A percentile compares a stretch with the other conserved stretches of the same genome.
These are phyloP conservation scores for Ellobium chinense DNA, from an alignment of 2,888 invertebrate species.

Conservation along the genomic window DNA sequence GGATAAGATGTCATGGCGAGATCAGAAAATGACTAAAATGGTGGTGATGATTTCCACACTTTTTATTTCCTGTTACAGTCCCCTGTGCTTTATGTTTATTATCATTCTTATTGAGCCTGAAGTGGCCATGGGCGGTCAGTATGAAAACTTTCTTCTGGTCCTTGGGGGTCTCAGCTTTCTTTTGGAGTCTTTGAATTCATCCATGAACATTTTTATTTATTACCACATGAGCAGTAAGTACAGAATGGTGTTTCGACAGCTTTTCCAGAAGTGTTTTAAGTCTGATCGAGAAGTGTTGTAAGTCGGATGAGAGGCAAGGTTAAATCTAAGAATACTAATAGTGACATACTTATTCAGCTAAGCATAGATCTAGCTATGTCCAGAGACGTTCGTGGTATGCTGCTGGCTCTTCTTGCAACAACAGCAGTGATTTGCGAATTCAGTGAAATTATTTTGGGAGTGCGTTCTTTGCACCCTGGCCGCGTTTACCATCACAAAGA, in stretches of 20 bases:
- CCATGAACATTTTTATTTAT: conserved; percentile 19
- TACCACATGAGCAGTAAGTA: not conserved
- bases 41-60: not conserved
- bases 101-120: not conserved
- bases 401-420: no score
- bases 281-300: no score
- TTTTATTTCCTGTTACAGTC: conserved; percentile 6
- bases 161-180: not conserved
- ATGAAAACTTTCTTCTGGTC: not conserved
- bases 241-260: not conserved
- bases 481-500: no score
- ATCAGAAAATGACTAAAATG: conserved; percentile 12
- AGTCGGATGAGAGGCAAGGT: no score
- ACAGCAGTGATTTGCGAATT: no score
- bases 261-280: no score
- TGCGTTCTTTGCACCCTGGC: no score
- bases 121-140: not conserved
- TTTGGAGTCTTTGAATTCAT: not conserved
- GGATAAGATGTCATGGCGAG: not conserved
- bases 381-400: no score
- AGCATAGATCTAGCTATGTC: no score
- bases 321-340: no score
- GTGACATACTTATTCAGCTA: no score
- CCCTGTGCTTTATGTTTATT: not conserved
- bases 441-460: no score